These are phyloP conservation scores for Tipula helvola DNA, from an alignment of 2,888 invertebrate species.

Conservation along the genomic window DNA sequence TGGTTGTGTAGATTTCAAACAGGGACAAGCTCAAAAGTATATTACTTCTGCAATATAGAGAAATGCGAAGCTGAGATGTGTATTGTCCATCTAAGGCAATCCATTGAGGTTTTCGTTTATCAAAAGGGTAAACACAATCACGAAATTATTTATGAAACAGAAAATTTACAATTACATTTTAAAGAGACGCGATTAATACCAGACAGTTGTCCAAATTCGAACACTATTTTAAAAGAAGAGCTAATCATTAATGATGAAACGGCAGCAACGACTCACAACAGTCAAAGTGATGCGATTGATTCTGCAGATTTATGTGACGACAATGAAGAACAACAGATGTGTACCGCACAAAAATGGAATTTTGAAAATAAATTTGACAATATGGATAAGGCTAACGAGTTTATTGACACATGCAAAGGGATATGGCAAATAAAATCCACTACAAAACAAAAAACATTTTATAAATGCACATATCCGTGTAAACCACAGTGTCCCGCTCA, in stretches of 20 bases:
- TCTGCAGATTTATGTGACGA: too few species aligned
- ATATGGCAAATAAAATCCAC: background rate
- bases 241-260: background rate
- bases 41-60: background rate
- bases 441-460: background rate
- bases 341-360: background rate
- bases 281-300: too few species aligned
- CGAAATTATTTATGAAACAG: background rate
- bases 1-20: background rate
- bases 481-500: background rate
- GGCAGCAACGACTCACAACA: background rate
- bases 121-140: background rate
- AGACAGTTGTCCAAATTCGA: background rate
- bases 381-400: background rate
- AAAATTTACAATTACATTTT: background rate
- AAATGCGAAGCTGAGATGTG: background rate
- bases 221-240: background rate
- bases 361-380: background rate
- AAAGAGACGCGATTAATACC: background rate
- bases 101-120: background rate
- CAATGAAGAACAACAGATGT: background rate
- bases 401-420: background rate
- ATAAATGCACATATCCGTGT: background rate
- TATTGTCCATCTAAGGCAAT: background rate
- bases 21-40: background rate